Evolutionary conservation across 2,888 invertebrate species (phyloP).

Genomic region (Operophtera brumata): DNA sequence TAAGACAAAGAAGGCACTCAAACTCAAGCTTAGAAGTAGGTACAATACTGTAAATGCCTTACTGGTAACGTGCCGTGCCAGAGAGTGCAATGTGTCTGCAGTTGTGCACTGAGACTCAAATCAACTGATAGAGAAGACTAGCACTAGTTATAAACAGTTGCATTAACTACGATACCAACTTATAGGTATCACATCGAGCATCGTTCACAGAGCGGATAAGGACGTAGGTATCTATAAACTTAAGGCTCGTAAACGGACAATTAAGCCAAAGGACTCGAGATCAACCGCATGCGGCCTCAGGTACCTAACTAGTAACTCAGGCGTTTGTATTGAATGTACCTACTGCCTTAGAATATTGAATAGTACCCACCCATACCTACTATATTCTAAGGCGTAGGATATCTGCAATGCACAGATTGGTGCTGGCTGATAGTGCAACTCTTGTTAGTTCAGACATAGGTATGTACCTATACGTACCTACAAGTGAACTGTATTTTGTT

Average conservation of each 20-base stretch:
- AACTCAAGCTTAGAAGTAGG: conserved; percentile 6
- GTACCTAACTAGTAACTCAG: no score
- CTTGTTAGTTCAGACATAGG: no score
- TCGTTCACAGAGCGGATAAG: conserved; percentile 3
- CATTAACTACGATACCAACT: conserved; percentile 2
- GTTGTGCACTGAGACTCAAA: conserved; percentile 18
- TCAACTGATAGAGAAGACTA: conserved; percentile 17
- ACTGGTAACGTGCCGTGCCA: conserved; percentile 21
- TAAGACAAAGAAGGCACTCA: background rate
- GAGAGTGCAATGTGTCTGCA: conserved; percentile 21
- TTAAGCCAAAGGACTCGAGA: background rate
- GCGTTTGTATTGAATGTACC: no score
- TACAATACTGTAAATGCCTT: conserved; percentile 19
- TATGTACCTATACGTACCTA: no score
- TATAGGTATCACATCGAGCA: background rate
- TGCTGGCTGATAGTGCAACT: no score
- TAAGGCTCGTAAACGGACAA: background rate
- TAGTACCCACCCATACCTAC: no score
- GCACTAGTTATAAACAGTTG: conserved; percentile 1
- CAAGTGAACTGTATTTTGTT: no score
- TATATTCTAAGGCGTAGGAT: no score
- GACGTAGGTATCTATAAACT: background rate
- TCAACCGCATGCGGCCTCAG: background rate
- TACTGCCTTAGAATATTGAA: no score
- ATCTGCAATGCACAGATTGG: no score